Evolutionary conservation across 2,113 vertebrate genomes (phyloP).

Genomic region (Myrmophylax atrothorax): DNA sequence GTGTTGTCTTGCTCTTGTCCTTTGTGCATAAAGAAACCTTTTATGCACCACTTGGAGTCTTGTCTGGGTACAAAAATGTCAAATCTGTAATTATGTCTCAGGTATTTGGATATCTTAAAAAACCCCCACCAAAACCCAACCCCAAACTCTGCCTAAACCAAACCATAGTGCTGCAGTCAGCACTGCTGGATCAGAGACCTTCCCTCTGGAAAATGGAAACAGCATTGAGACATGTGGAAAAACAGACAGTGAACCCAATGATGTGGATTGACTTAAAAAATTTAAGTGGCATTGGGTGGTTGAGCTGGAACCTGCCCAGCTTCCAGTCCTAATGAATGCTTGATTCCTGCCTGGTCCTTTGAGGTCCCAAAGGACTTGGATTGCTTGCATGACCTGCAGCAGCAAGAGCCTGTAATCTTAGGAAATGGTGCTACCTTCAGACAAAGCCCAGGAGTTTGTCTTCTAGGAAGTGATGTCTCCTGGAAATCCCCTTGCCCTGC

Average conservation of each 20-base stretch:
- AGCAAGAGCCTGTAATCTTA: not conserved
- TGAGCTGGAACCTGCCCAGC: not conserved
- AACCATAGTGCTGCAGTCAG: not conserved
- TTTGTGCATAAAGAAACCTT: not conserved
- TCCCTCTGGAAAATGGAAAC: slow-evolving; percentile 32
- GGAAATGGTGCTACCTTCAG: not conserved
- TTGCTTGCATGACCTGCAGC: not conserved
- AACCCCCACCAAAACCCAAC: fast-evolving
- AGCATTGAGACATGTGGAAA: not conserved
- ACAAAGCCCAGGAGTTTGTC: not conserved
- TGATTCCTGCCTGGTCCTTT: not conserved
- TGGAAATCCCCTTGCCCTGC: not conserved
- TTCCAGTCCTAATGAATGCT: not conserved
- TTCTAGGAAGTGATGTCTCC: not conserved
- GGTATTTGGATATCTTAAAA: not conserved
- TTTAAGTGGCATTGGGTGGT: not conserved
- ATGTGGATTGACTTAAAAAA: not conserved
- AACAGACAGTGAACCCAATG: not conserved
- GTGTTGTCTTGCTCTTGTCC: not conserved
- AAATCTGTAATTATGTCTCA: not conserved
- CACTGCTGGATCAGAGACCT: slow-evolving; percentile 61
- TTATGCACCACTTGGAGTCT: not conserved
- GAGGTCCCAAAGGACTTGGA: not conserved
- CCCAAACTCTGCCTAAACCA: not conserved
- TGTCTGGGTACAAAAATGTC: not conserved